A percentile compares a stretch with the other conserved stretches of the same genome.
These are phyloP conservation scores for Drosophila ercepeae DNA, from an alignment of 1,140 invertebrate genomes.

Conservation along the genomic window DNA sequence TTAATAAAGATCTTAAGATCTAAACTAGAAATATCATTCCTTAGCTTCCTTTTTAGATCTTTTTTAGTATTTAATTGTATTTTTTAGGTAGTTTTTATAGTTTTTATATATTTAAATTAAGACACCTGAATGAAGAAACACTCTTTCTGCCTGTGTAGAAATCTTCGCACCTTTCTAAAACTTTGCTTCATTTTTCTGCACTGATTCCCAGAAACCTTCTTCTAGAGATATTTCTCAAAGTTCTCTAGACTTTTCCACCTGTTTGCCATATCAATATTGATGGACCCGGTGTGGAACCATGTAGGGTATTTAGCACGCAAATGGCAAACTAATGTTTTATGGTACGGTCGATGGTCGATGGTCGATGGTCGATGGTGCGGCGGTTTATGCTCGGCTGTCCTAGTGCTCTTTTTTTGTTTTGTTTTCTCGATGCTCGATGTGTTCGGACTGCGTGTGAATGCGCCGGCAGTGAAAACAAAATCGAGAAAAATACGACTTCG, in stretches of 20 bases:
- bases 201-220: constrained; percentile 8
- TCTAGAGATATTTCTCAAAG: constrained; percentile 3
- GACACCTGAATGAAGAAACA: neutral
- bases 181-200: constrained; percentile 13
- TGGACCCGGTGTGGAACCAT: constrained; percentile 37
- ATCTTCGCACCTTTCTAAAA: constrained; percentile 24
- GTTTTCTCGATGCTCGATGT: constrained; percentile 43
- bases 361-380: constrained; percentile 43
- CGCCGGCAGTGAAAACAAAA: constrained; percentile 55
- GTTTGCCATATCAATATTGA: constrained; percentile 8
- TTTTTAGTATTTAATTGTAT: neutral
- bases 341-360: constrained; percentile 59
- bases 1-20: too few relatives aligned
- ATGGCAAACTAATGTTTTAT: constrained; percentile 81
- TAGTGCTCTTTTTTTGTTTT: constrained; percentile 24
- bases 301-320: constrained; percentile 80
- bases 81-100: neutral
- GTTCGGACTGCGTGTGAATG: constrained; percentile 78
- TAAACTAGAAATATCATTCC: too few relatives aligned
- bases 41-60: too few relatives aligned
- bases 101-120: too few relatives aligned
- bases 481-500: constrained; percentile 63
- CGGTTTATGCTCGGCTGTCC: constrained; percentile 45
- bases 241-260: constrained; percentile 5
- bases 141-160: constrained; percentile 6